Percentiles rank a stretch among this genome's conserved stretches.
Conservation (phyloP, 2,888 invertebrate species). For the Scotopteryx bipunctaria region DNA sequence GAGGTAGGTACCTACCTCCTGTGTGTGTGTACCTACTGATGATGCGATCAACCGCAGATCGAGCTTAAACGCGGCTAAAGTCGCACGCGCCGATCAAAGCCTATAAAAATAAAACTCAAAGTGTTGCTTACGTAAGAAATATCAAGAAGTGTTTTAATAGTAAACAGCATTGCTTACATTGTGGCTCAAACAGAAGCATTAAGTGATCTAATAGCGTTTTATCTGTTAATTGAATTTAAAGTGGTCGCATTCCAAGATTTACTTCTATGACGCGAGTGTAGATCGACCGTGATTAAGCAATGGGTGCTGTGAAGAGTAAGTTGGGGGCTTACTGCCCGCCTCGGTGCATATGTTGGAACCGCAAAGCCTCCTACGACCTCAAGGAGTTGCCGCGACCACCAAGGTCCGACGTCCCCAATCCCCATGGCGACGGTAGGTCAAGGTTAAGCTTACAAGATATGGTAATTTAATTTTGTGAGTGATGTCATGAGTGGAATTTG, state of each 20-base stretch:
- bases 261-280: constrained; percentile 36
- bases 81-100: constrained; percentile 29
- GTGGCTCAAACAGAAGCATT: constrained; percentile 46
- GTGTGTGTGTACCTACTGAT: constrained; percentile 8
- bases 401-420: constrained; percentile 54
- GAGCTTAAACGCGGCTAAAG: constrained; percentile 23
- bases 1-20: constrained; percentile 14
- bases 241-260: constrained; percentile 37
- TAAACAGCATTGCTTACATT: constrained; percentile 63
- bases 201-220: constrained; percentile 61
- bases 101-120: constrained; percentile 11
- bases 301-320: constrained; percentile 71
- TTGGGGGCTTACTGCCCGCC: constrained; percentile 52
- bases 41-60: constrained; percentile 30
- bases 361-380: constrained; percentile 62
- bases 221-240: constrained; percentile 53
- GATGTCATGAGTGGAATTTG: constrained; percentile 41
- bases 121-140: constrained; percentile 22
- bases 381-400: constrained; percentile 71
- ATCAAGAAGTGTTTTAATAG: constrained; percentile 42
- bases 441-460: constrained; percentile 35
- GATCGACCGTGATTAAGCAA: constrained; percentile 44
- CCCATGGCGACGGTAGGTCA: constrained; percentile 64
- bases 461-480: constrained; percentile 25
- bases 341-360: constrained; percentile 54